Evolutionary conservation across 2,113 vertebrate genomes (phyloP).

Genomic region (Tachuris rubrigastra): DNA sequence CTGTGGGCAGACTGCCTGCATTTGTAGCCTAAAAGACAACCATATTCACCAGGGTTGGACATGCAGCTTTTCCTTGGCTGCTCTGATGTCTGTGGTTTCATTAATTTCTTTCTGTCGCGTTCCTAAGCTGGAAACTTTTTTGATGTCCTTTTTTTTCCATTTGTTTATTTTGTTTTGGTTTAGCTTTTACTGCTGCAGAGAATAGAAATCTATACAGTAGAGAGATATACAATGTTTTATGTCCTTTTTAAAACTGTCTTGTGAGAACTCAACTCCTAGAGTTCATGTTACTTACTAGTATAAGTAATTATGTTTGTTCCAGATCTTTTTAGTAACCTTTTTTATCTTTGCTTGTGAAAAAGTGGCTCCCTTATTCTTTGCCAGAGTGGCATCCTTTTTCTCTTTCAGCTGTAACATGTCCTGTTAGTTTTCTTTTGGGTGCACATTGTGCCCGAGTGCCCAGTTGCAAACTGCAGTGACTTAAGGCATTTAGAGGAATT

Average conservation of each 20-base stretch:
- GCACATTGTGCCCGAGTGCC: background rate
- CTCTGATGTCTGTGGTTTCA: background rate
- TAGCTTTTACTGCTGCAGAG: background rate
- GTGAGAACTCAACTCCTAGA: background rate
- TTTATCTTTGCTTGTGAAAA: background rate
- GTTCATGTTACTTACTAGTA: background rate
- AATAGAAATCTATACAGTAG: background rate
- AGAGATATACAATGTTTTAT: background rate
- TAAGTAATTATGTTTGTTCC: background rate
- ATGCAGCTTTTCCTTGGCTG: background rate
- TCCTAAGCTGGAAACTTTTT: background rate
- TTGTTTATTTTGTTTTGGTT: background rate
- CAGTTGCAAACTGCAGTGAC: background rate
- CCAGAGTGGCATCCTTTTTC: background rate
- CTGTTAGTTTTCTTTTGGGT: background rate
- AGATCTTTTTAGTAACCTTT: background rate
- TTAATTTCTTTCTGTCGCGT: background rate
- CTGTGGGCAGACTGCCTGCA: background rate
- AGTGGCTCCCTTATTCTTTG: background rate
- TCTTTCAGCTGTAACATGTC: background rate
- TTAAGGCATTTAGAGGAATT: background rate
- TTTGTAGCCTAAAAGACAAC: background rate
- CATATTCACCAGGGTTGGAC: background rate
- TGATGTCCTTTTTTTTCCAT: background rate
- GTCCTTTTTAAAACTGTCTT: background rate